These are phyloP conservation scores for Myrmophylax atrothorax DNA, from an alignment of 2,113 vertebrate genomes.

Conservation along the genomic window DNA sequence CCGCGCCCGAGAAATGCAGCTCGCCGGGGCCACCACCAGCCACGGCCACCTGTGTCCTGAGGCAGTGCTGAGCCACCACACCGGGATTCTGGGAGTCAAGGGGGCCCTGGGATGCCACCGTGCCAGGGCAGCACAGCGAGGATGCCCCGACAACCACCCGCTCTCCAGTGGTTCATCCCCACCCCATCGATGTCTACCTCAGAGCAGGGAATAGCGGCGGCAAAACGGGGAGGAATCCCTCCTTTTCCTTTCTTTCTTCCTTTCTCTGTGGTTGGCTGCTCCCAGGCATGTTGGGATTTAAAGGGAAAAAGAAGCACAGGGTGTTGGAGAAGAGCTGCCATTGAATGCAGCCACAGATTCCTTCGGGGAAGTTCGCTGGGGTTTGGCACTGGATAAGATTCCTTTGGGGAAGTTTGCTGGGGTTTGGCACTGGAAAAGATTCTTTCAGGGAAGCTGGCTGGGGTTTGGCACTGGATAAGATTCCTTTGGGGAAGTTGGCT, in stretches of 20 bases:
- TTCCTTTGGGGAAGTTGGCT: background rate
- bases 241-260: background rate
- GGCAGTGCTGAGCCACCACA: slow-evolving; percentile 74
- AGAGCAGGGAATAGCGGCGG: slow-evolving; percentile 48
- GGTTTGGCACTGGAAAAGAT: background rate
- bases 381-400: too few relatives aligned
- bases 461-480: too few relatives aligned
- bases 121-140: background rate
- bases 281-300: background rate
- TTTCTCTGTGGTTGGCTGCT: background rate
- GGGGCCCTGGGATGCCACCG: background rate
- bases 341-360: too few relatives aligned
- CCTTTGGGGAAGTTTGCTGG: background rate
- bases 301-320: background rate
- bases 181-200: slow-evolving; percentile 91
- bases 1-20: slow-evolving; percentile 78
- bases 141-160: background rate
- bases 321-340: background rate
- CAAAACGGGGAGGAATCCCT: background rate
- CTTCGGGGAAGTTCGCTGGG: background rate
- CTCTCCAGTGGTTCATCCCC: slow-evolving; percentile 74
- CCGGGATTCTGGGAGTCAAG: background rate
- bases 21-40: slow-evolving; percentile 65
- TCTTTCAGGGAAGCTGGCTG: background rate
- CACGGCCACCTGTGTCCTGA: slow-evolving; percentile 70